Evolutionary conservation across 2,888 invertebrate genomes (phyloP), one percentile per base, ranked within the genome.

Genomic region (Therioaphis trifolii): DNA sequence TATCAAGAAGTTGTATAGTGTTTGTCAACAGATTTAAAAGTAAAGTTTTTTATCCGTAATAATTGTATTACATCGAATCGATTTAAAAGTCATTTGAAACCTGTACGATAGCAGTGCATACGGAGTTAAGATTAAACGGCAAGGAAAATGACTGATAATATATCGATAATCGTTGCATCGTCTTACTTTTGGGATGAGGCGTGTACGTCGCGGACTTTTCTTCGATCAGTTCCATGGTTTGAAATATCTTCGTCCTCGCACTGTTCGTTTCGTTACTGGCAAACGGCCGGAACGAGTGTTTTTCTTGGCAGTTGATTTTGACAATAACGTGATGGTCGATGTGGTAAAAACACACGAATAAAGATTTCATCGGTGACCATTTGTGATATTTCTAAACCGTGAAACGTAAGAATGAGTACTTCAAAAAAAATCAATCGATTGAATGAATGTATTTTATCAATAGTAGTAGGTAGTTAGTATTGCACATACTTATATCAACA

Each of bases 311-410:
- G 29, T 88, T 90, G 2, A 95, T 92, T 15, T 91, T 89, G 61
- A 92, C 92, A 88, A 95, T 94, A 11, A 95, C 90, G 87, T 93
- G 91, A 86, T 94, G 94, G 89, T 96, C 95, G 21, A 96, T 91
- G 0, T 85, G 82, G 55, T 87, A 87, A 77, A 82, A 84, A 71
- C 87, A 87, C 14, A 85, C 74, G 11, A 87, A 93, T 52, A 91
- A 90, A 0, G 95, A 95, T 86, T 93, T 92, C 21, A 96, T 88
- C 0, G 95, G 92, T 0, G 93, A 93, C 91, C 93, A 93, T 84
- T 92, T 92, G 88, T 93, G 91, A 87, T 92, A 92, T 89, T 92
- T 92, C 91, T 93, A 88, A 21, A 89, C 89, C n/a, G n/a, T n/a
- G n/a, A n/a, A 84, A 68, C 85, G 63, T 68, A 72, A 35, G 52